Conservation (phyloP, 1,140 invertebrate species). For the Phymastichus coffea region DNA sequence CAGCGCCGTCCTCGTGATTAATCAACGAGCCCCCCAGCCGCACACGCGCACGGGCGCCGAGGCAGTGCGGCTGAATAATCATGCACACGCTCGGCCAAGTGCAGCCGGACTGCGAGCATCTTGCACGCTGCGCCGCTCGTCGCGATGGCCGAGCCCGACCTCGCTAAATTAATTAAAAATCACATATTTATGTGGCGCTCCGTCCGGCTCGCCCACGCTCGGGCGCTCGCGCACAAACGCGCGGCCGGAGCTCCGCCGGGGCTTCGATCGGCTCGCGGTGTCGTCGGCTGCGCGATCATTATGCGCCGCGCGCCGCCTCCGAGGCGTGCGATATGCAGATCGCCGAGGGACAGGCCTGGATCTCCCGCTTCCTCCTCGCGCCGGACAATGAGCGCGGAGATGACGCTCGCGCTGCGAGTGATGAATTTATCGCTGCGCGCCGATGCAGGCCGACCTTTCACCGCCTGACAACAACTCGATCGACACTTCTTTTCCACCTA, state of each 20-base stretch:
- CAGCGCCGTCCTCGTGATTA: slow-evolving; percentile 37
- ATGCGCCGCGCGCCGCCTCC: too few relatives aligned
- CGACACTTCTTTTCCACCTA: too few relatives aligned
- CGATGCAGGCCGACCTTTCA: too few relatives aligned
- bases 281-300: not conserved
- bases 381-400: too few relatives aligned
- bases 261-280: not conserved
- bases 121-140: slow-evolving; percentile 30
- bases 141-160: slow-evolving; percentile 31
- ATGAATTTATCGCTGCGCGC: too few relatives aligned
- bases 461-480: too few relatives aligned
- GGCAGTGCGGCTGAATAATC: slow-evolving; percentile 33
- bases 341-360: too few relatives aligned
- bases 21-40: slow-evolving; percentile 30
- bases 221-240: not conserved
- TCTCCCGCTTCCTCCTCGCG: too few relatives aligned
- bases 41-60: slow-evolving; percentile 22
- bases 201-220: not conserved
- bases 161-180: slow-evolving; percentile 39
- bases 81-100: slow-evolving; percentile 26
- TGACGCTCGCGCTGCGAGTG: too few relatives aligned
- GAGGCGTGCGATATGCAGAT: too few relatives aligned
- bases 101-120: slow-evolving; percentile 27
- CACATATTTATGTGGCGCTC: slow-evolving; percentile 32
- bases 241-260: not conserved